Evolutionary conservation across 2,113 vertebrate genomes (phyloP).

Genomic region (Lagopus muta): DNA sequence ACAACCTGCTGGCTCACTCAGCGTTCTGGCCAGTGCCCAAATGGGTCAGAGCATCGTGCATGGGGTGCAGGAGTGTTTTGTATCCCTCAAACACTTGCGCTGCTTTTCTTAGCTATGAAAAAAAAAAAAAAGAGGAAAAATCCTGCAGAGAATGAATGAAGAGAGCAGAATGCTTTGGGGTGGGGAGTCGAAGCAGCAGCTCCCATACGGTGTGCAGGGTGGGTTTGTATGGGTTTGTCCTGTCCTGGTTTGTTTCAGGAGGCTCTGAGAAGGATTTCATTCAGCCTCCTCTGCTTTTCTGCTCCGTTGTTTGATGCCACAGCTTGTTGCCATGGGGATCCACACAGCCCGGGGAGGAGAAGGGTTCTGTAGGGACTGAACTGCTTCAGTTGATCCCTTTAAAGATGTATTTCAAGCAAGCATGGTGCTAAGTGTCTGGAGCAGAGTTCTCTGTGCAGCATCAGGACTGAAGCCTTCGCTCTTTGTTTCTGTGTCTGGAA

Average conservation of each 20-base stretch:
- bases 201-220: not conserved
- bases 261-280: not conserved
- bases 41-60: not conserved
- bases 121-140: not conserved
- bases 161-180: fast-evolving
- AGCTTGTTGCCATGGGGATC: conserved; percentile 62
- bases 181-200: not conserved
- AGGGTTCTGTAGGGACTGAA: not conserved
- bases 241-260: not conserved
- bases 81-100: not conserved
- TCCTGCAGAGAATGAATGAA: not conserved
- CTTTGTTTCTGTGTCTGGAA: not conserved
- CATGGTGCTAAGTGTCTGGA: not conserved
- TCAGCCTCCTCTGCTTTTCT: not conserved
- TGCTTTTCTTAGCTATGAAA: not conserved
- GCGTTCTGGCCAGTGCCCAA: not conserved
- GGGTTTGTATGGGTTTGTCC: not conserved
- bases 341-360: conserved; percentile 31
- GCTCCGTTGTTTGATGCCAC: conserved; percentile 9
- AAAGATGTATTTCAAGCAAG: not conserved
- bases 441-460: not conserved
- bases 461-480: not conserved
- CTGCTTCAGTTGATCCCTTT: not conserved
- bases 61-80: not conserved
- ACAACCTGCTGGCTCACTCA: not conserved